Base-by-base conservation (phyloP, 2,888 invertebrate genomes). In the Eurytoma californica region DNA sequence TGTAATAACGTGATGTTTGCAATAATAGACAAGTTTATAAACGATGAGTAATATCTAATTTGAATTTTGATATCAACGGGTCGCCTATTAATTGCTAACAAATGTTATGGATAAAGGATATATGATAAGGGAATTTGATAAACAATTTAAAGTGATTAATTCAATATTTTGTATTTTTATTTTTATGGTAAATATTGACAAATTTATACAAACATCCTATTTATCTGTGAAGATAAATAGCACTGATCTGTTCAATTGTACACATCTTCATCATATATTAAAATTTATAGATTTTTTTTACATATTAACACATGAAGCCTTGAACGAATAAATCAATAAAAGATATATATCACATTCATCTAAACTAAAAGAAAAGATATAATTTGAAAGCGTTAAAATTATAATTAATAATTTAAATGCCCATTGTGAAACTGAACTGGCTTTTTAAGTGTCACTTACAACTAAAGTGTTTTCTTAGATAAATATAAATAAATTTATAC, bases 331-430 rank as follows among this genome's bases (percentile, higher is more conserved):
- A 72, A 72, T 73, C 24, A 68, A 68, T 68, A 53, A 72, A 67
- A 30, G 4, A n/a, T 60, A 72, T 16, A 72, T 72, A 72, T 72
- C 68, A 72, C 67, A 73, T 73, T 49, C 61, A 72, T 55, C 63
- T 49, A 57, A 68, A 72, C 28, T 49, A 63, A 69, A 60, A 16
- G 3, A 63, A 76, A 53, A 14, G 28, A 63, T 49, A 69, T 7
- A 39, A 39, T 39, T 39, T 39, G 39, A 39, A 9, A 39, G 39
- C 39, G 39, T 39, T 39, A 39, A 39, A 39, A 39, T 39, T 39
- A 39, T 39, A 39, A 65, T 30, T 49, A 28, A 63, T 47, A 69
- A 39, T 39, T 39, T 39, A 68, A 60, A 53, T 55, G 58, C n/a
- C 53, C 28, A 7, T 39, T 39, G 39, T 39, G 9, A 1, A 39